Evolutionary conservation across 2,888 invertebrate genomes (phyloP).

Genomic region (Epinotia ramella): DNA sequence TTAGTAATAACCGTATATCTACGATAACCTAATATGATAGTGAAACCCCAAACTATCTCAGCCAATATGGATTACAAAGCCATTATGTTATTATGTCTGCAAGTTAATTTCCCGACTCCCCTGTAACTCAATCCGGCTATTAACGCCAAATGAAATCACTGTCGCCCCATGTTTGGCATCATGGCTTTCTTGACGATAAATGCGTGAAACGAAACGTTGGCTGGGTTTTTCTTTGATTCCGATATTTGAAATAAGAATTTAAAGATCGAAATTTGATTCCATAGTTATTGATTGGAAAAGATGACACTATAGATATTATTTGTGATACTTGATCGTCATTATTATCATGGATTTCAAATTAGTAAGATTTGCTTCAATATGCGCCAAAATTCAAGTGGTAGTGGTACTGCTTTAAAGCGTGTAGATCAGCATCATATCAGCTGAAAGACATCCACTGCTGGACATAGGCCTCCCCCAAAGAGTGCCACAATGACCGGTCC

Average conservation of each 20-base stretch:
- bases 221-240: not conserved
- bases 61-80: constrained; percentile 32
- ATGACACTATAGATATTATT: too few species aligned
- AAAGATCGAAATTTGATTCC: not conserved
- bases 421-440: too few species aligned
- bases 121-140: constrained; percentile 58
- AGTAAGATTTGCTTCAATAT: too few species aligned
- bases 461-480: too few species aligned
- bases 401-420: too few species aligned
- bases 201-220: constrained; percentile 26
- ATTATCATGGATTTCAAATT: too few species aligned
- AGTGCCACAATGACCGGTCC: too few species aligned
- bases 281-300: not conserved
- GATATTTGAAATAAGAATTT: not conserved
- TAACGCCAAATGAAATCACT: constrained; percentile 59
- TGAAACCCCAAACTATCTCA: constrained; percentile 24
- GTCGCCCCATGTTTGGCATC: constrained; percentile 45
- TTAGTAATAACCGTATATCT: constrained; percentile 23
- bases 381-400: too few species aligned
- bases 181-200: constrained; percentile 20
- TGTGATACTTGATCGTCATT: too few species aligned
- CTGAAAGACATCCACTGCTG: too few species aligned
- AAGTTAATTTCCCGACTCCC: constrained; percentile 45
- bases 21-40: constrained; percentile 11
- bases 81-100: constrained; percentile 19